Evolutionary conservation across 2,797 vertebrate genomes (phyloP).

Genomic region (Gadopsis bispinosus): DNA sequence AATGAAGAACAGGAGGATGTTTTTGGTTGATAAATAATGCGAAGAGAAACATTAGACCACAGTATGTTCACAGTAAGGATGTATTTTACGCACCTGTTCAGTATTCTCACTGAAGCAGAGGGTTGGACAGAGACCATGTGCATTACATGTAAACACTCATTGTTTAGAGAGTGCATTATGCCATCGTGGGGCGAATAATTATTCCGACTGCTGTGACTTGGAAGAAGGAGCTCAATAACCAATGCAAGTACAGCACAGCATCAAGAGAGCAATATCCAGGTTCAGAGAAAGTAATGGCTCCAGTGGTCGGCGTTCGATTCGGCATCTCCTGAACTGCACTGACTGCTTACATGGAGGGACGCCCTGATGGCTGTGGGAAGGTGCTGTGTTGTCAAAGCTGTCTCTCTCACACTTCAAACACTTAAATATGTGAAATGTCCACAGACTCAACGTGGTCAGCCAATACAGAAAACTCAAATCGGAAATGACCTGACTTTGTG

Average conservation of each 20-base stretch:
- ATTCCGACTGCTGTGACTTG: constrained; percentile 25
- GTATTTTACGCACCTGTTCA: background rate
- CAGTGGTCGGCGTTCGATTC: background rate
- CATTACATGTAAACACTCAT: constrained; percentile 22
- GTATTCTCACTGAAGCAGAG: constrained; percentile 27
- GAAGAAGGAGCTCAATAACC: constrained; percentile 23
- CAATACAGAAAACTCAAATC: background rate
- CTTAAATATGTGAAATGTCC: background rate
- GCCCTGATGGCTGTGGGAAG: constrained; percentile 10
- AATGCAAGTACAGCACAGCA: constrained; percentile 16
- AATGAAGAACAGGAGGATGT: constrained; percentile 8
- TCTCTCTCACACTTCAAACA: constrained; percentile 20
- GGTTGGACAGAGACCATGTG: constrained; percentile 5
- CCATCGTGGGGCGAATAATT: constrained; percentile 21
- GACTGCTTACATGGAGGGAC: constrained; percentile 1
- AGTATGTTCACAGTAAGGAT: constrained; percentile 6
- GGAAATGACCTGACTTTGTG: background rate
- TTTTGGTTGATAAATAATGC: constrained; percentile 29
- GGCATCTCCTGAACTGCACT: constrained; percentile 5
- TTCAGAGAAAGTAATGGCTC: background rate
- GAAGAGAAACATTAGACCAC: constrained; percentile 17
- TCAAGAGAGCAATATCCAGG: constrained; percentile 17
- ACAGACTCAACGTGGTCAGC: background rate
- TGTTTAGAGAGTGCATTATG: constrained; percentile 17
- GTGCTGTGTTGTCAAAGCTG: constrained; percentile 10